phyloP scores from a whole-genome alignment of 2,113 vertebrate genomes.

The Alexandromys fortis region DNA sequence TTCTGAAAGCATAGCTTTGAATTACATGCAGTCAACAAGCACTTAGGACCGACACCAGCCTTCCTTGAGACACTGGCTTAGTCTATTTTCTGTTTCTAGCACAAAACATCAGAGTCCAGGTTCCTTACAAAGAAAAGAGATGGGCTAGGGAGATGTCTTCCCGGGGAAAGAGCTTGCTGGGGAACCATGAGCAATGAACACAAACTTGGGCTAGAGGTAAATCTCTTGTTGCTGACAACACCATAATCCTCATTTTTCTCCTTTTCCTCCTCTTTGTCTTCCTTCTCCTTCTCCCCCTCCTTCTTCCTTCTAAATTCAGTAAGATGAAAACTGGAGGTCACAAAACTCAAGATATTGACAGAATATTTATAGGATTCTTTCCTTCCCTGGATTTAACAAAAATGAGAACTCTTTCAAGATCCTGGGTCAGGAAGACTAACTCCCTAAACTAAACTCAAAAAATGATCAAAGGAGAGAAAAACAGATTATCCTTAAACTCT shows the following conservation, averaged over 20 bases:
- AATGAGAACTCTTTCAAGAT: slow-evolving; percentile 52
- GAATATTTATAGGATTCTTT: not conserved
- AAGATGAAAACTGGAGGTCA: not conserved
- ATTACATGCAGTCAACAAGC: not conserved
- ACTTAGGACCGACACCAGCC: not conserved
- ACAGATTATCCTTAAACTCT: slow-evolving; percentile 7
- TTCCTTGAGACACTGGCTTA: not conserved
- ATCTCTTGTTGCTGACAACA: not conserved
- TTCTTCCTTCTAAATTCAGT: not conserved
- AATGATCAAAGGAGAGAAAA: slow-evolving; percentile 50
- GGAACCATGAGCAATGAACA: not conserved
- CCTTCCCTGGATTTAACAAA: slow-evolving; percentile 10
- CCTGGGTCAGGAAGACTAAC: not conserved
- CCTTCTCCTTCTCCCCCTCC: not conserved
- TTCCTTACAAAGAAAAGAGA: not conserved
- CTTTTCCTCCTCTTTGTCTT: not conserved
- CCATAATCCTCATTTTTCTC: not conserved
- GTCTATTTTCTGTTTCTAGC: not conserved
- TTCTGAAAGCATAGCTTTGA: slow-evolving; percentile 8
- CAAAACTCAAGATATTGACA: not conserved
- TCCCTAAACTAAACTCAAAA: slow-evolving; percentile 35
- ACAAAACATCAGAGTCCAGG: not conserved
- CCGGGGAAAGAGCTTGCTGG: not conserved
- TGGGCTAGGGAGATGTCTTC: not conserved
- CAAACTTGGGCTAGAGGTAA: not conserved